Base-by-base conservation (phyloP, 2,113 vertebrate genomes). In the Dicaeum eximium region DNA sequence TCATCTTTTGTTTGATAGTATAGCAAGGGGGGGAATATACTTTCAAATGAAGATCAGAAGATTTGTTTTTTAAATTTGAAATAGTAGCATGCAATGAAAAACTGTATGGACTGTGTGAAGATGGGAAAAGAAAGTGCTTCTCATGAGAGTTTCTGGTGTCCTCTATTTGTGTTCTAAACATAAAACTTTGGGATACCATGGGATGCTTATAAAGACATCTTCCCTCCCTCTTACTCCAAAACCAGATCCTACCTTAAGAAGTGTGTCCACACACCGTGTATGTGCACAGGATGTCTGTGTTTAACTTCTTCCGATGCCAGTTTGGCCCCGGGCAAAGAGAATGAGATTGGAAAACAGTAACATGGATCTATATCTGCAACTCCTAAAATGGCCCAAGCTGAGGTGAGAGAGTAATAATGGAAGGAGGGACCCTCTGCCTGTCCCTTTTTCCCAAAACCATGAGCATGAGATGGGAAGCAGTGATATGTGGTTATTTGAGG, bases 211-310 rank as follows among this genome's bases (percentile, higher is more conserved):
- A n/a, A 80, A 86, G 13, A 40, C 16, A 25, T 61, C 13, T 77
- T 51, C 25, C 22, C 16, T 78, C 8, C 20, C 13, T n/a, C 20
- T 44, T 47, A 60, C 27, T 11, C 9, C 13, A 16, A 60, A 86
- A 42, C 1, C 28, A 48, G 9, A 35, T 44, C 30, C 24, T 35
- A 6, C 11, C 30, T 31, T 40, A 57, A 50, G n/a, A 37, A 70
- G 7, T 9, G 15, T 15, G 0, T 25, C 13, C 35, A 53, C 37
- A 37, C 16, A 54, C 4, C 38, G 11, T 24, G 1, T 9, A 2
- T 6, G 6, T 53, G 25, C 37, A 14, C 5, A 2, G 9, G 3
- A 6, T 48, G 14, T 40, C 54, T 88, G 13, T 50, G 27, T 57
- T 87, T 44, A 53, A 44, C 45, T 18, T 74, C 51, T 45, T 90